Evolutionary conservation across 2,888 invertebrate genomes (phyloP), one percentile per base, ranked within the genome.

Genomic region (Drosophila meridionalis): DNA sequence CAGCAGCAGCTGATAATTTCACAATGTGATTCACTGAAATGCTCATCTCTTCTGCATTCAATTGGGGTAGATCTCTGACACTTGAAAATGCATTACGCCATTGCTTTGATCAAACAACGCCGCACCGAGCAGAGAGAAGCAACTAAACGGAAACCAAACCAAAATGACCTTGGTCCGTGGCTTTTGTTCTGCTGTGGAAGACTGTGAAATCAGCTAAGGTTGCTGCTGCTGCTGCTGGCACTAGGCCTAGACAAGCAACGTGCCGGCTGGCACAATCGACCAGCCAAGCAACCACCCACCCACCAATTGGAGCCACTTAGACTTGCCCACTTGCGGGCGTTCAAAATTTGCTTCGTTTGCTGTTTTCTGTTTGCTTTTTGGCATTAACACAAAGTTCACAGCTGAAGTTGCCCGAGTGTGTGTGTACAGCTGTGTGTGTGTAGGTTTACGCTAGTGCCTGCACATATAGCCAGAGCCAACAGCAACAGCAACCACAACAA

Each of bases 301-400:
- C 62, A 68, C 65, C 74, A 43, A 47, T 30, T 30, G 38, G 14
- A 36, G 26, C 42, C 45, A 50, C 47, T 60, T 55, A 20, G 55
- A 55, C 69, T 50, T 50, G 52, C 45, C 47, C 28, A 38, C 50
- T 45, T 14, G 11, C 36, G 59, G 48, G 47, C 57, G 61, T 68
- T 61, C 50, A 67, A 73, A 78, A 70, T 79, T 82, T 69, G 57
- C 82, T 80, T 73, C 70, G 55, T 85, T 86, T 63, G 76, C 65
- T 77, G 52, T 85, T 86, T 63, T 69, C 65, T 77, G 52, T 78
- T 86, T 69, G 80, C 80, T 77, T 83, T 83, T 83, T 84, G 88
- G 83, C 83, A 84, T 84, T 84, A 84, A 83, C 88, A 87, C 89
- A 83, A 83, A 89, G 90, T 89, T 89, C 90, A 84, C 73, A 82